Evolutionary conservation across 2,113 vertebrate species (phyloP).

Genomic region (Cottus gobio): DNA sequence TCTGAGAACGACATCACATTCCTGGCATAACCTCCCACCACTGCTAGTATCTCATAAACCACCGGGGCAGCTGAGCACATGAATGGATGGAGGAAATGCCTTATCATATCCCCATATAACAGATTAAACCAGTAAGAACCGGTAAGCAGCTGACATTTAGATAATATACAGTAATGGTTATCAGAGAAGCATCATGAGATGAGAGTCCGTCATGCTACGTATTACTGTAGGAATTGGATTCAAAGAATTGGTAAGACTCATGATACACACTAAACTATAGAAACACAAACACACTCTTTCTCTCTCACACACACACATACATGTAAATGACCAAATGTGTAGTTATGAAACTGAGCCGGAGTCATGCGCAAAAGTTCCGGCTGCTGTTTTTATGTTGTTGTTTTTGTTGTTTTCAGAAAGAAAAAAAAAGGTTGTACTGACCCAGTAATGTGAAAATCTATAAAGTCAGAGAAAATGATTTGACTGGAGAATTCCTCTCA

Average conservation of each 20-base stretch:
- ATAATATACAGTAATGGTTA: background rate
- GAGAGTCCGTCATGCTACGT: background rate
- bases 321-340: background rate
- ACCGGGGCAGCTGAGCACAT: constrained; percentile 7
- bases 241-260: background rate
- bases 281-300: too few species aligned
- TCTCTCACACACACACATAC: background rate
- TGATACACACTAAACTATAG: background rate
- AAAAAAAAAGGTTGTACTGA: constrained; percentile 40
- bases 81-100: constrained; percentile 30
- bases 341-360: background rate
- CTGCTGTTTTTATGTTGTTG: constrained; percentile 17
- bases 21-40: constrained; percentile 53
- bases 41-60: constrained; percentile 34
- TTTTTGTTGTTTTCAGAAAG: constrained; percentile 18
- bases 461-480: constrained; percentile 9
- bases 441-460: constrained; percentile 7
- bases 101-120: constrained; percentile 21
- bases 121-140: background rate
- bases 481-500: background rate
- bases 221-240: background rate
- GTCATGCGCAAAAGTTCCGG: background rate
- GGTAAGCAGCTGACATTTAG: background rate
- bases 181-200: constrained; percentile 3
- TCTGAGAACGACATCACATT: constrained; percentile 58